phyloP scores from a whole-genome alignment of 2,113 vertebrate genomes.

The Hyaena hyaena region DNA sequence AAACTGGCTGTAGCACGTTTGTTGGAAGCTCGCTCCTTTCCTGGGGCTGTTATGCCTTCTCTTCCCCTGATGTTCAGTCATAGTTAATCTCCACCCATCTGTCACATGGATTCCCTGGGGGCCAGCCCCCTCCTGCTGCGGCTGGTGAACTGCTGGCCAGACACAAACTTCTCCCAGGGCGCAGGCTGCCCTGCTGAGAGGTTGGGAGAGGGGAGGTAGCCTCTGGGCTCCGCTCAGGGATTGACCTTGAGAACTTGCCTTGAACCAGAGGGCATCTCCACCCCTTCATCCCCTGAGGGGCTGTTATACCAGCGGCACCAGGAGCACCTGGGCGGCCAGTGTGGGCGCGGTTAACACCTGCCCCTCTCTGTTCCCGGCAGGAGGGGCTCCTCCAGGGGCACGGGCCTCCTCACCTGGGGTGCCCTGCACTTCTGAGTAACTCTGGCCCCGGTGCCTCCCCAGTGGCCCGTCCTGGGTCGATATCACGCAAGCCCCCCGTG shows the following conservation, averaged over 20 bases:
- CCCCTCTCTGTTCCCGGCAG: accelerated
- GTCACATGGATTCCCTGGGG: accelerated
- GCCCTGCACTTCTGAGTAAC: accelerated
- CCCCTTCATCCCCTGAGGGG: no score
- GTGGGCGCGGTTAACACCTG: no score
- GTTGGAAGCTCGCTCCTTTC: background rate
- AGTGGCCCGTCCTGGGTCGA: background rate
- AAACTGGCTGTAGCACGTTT: accelerated
- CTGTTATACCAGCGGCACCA: no score
- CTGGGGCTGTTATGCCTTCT: accelerated
- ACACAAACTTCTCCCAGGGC: background rate
- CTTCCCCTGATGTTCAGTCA: accelerated
- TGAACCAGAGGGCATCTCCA: background rate
- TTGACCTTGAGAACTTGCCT: background rate
- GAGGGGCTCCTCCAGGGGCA: background rate
- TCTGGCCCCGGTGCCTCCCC: accelerated
- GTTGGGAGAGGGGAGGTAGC: background rate
- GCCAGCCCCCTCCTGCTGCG: accelerated
- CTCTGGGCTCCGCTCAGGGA: background rate
- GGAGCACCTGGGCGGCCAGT: background rate
- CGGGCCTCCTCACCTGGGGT: accelerated
- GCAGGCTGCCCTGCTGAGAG: background rate
- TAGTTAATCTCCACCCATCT: no score
- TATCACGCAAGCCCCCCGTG: accelerated
- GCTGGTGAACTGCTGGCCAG: accelerated